Conservation (phyloP, 2,888 invertebrate genomes). For the Abrostola tripartita region DNA sequence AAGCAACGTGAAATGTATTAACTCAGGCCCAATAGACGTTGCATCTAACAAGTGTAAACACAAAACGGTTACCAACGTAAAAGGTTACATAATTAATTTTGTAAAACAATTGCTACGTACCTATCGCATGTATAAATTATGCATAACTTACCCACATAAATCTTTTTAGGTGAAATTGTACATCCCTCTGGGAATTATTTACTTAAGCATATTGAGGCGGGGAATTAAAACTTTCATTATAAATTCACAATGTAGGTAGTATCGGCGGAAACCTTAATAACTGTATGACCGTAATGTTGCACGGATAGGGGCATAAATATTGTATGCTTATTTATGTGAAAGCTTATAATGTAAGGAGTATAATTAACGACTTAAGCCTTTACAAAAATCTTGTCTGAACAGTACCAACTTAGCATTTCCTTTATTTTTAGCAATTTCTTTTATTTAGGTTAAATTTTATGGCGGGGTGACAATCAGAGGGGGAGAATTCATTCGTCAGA, state of each 20-base stretch:
- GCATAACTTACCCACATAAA: slow-evolving; percentile 50
- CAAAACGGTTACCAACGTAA: slow-evolving; percentile 15
- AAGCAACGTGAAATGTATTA: slow-evolving; percentile 16
- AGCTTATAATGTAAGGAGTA: slow-evolving; percentile 32
- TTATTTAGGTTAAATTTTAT: too few relatives aligned
- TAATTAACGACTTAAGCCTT: slow-evolving; percentile 27
- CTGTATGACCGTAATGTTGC: slow-evolving; percentile 16
- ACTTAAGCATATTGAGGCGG: slow-evolving; percentile 51
- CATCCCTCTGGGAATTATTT: slow-evolving; percentile 51
- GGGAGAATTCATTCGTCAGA: too few relatives aligned
- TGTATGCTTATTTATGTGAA: slow-evolving; percentile 41
- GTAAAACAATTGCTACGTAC: slow-evolving; percentile 33
- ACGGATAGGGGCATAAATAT: slow-evolving; percentile 39
- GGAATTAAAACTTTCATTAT: slow-evolving; percentile 59
- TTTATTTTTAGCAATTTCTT: too few relatives aligned
- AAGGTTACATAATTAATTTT: slow-evolving; percentile 38
- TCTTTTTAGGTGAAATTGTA: slow-evolving; percentile 56
- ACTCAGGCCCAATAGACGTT: slow-evolving; percentile 12
- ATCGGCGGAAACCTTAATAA: slow-evolving; percentile 43
- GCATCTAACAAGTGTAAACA: slow-evolving; percentile 17
- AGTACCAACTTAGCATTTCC: too few relatives aligned
- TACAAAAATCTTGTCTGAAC: not conserved
- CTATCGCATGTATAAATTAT: slow-evolving; percentile 42
- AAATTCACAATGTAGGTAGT: slow-evolving; percentile 49
- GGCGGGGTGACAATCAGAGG: too few relatives aligned